Evolutionary conservation across 2,888 invertebrate genomes (phyloP).

Genomic region (Petrolisthes cinctipes): DNA sequence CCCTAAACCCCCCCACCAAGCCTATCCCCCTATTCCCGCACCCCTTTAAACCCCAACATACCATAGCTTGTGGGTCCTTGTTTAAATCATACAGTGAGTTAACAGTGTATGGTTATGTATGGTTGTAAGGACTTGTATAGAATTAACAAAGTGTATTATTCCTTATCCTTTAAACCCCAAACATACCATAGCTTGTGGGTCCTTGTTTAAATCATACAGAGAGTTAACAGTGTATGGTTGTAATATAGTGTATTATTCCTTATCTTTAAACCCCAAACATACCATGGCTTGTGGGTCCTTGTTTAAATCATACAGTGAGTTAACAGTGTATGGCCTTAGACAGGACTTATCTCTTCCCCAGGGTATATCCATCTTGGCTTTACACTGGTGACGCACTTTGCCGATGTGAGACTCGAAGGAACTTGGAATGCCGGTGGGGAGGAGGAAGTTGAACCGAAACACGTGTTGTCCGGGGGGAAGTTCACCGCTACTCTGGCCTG

Average conservation of each 20-base stretch:
- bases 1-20: too few species aligned
- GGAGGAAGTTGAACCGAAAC: slow-evolving; percentile 35
- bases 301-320: slow-evolving; percentile 40
- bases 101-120: slow-evolving; percentile 36
- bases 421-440: slow-evolving; percentile 36
- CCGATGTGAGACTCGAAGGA: slow-evolving; percentile 54
- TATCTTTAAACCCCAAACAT: not conserved
- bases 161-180: not conserved
- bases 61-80: slow-evolving; percentile 30
- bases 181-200: slow-evolving; percentile 37
- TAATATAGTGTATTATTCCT: not conserved
- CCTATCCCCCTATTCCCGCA: too few species aligned
- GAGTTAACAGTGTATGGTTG: slow-evolving; percentile 44
- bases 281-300: slow-evolving; percentile 34
- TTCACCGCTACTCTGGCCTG: slow-evolving; percentile 25
- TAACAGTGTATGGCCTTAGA: slow-evolving; percentile 40
- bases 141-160: too few species aligned
- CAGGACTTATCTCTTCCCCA: slow-evolving; percentile 40
- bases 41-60: not conserved
- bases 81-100: slow-evolving; percentile 43
- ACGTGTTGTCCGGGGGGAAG: slow-evolving; percentile 51
- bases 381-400: slow-evolving; percentile 49
- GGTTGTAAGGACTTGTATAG: slow-evolving; percentile 37
- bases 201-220: slow-evolving; percentile 31
- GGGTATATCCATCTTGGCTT: slow-evolving; percentile 52